Conservation (phyloP, 2,888 invertebrate genomes). For the Caradrina clavipalpis region DNA sequence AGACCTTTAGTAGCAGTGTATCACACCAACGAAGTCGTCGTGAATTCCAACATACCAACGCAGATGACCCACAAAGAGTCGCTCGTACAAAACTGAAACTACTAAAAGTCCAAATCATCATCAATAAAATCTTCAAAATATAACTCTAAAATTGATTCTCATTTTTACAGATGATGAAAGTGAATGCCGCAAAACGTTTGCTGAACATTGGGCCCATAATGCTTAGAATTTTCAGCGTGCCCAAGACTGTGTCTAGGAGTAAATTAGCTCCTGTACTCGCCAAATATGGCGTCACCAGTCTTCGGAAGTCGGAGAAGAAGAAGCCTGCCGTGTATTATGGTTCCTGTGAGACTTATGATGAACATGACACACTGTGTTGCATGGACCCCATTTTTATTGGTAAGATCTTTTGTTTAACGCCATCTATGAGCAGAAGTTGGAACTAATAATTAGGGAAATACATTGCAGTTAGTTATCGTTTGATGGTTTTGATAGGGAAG, state of each 20-base stretch:
- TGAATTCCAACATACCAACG: too few relatives aligned
- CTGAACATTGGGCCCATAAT: slow-evolving; percentile 62
- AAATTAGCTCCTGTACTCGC: slow-evolving; percentile 62
- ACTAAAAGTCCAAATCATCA: too few relatives aligned
- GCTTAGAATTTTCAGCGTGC: slow-evolving; percentile 64
- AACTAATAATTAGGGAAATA: neutral
- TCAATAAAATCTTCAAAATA: too few relatives aligned
- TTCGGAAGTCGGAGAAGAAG: slow-evolving; percentile 64
- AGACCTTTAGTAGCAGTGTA: too few relatives aligned
- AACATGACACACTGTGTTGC: slow-evolving; percentile 67
- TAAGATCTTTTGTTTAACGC: slow-evolving; percentile 45
- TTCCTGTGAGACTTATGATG: slow-evolving; percentile 53
- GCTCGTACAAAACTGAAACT: too few relatives aligned
- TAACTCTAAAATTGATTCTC: neutral
- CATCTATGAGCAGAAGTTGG: neutral
- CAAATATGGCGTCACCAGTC: slow-evolving; percentile 60
- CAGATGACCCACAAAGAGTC: too few relatives aligned
- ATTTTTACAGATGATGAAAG: slow-evolving; percentile 65
- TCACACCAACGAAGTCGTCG: too few relatives aligned
- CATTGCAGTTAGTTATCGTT: too few relatives aligned
- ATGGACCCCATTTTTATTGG: slow-evolving; percentile 53
- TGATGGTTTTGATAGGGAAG: too few relatives aligned
- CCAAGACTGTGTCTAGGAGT: slow-evolving; percentile 51
- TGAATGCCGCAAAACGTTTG: slow-evolving; percentile 69
- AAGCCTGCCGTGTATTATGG: slow-evolving; percentile 56